Conservation (phyloP, 2,888 invertebrate genomes). For the Tachina fera region DNA sequence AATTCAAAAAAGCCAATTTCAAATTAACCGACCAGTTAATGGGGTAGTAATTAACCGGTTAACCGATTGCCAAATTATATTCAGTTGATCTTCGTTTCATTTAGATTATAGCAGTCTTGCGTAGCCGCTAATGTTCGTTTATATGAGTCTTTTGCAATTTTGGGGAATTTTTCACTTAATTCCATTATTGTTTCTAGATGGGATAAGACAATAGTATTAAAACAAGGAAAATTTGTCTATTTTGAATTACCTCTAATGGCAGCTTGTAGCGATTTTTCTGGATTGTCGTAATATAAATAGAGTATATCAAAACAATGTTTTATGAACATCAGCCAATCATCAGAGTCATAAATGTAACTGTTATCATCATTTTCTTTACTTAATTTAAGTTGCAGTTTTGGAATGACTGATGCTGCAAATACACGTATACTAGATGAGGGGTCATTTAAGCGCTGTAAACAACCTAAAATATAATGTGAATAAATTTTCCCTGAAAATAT, state of each 20-base stretch:
- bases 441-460: slow-evolving; percentile 82
- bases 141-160: slow-evolving; percentile 75
- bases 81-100: slow-evolving; percentile 63
- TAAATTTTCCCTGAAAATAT: background rate
- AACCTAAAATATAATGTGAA: slow-evolving; percentile 71
- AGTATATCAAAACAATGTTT: slow-evolving; percentile 83
- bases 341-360: slow-evolving; percentile 68
- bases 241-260: slow-evolving; percentile 85
- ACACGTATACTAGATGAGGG: slow-evolving; percentile 79
- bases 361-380: background rate
- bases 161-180: slow-evolving; percentile 71
- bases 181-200: slow-evolving; percentile 53
- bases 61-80: slow-evolving; percentile 54
- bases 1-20: no score
- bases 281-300: slow-evolving; percentile 93
- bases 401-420: slow-evolving; percentile 78
- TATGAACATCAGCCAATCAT: slow-evolving; percentile 77
- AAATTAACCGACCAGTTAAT: no score
- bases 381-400: slow-evolving; percentile 75
- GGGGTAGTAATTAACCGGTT: no score
- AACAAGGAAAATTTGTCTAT: background rate
- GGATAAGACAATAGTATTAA: background rate
- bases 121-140: slow-evolving; percentile 72
- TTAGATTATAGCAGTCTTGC: slow-evolving; percentile 68
- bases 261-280: slow-evolving; percentile 86